Evolutionary conservation across 2,113 vertebrate genomes (phyloP).

Genomic region (Cavia porcellus): DNA sequence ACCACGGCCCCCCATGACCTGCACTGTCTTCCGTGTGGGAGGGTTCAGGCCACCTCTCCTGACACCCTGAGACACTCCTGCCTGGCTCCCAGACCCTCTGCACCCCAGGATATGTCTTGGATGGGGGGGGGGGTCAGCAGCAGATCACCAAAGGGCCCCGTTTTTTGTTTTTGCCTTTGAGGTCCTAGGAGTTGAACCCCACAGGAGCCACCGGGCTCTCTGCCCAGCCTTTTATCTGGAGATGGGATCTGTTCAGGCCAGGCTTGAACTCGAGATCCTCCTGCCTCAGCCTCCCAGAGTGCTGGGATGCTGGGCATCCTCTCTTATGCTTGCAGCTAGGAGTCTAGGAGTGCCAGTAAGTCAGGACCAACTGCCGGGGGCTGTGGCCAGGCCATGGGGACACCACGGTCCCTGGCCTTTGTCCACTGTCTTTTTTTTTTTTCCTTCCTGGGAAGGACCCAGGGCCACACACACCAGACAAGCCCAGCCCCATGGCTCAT

Average conservation of each 20-base stretch:
- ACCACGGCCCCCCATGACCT: background rate
- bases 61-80: background rate
- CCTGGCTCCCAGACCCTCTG: background rate
- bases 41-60: background rate
- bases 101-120: background rate
- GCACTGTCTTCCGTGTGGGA: background rate
- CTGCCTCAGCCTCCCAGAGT: background rate
- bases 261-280: background rate
- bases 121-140: background rate
- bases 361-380: background rate
- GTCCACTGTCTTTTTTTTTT: background rate
- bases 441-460: background rate
- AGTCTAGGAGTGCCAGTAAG: background rate
- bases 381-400: background rate
- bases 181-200: background rate
- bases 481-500: too few species aligned
- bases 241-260: too few species aligned
- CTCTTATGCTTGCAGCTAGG: too few species aligned
- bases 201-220: background rate
- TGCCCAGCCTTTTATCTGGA: too few species aligned
- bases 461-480: background rate
- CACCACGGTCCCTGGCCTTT: background rate
- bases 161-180: background rate
- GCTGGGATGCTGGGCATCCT: background rate
- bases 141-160: rapidly evolving